Percentiles rank a stretch among this genome's conserved stretches.
phyloP scores from a whole-genome alignment of 2,797 vertebrate species.

The Chelmon rostratus region DNA sequence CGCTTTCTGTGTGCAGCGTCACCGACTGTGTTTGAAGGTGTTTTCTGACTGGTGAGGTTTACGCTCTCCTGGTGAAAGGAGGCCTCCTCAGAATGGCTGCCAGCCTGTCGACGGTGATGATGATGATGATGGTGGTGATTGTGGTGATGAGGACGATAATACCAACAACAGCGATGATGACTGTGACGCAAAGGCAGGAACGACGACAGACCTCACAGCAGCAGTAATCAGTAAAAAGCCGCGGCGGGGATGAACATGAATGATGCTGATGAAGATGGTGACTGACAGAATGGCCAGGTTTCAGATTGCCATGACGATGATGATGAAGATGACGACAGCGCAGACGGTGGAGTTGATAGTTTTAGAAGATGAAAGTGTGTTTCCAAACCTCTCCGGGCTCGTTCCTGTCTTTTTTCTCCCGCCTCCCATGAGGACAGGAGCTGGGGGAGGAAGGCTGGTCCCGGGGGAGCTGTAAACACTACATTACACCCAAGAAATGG shows the following conservation, averaged over 20 bases:
- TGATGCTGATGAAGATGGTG: background rate
- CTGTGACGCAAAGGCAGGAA: background rate
- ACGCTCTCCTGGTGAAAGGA: background rate
- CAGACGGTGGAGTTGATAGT: background rate
- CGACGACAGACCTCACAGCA: background rate
- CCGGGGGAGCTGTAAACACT: slow-evolving; percentile 48
- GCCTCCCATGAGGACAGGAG: slow-evolving; percentile 27
- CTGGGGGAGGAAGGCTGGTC: slow-evolving; percentile 8
- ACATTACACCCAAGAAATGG: slow-evolving; percentile 52
- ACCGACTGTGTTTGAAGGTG: too few species aligned
- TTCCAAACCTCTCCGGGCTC: slow-evolving; percentile 22
- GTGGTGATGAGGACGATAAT: background rate
- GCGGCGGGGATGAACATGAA: background rate
- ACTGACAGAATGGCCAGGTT: background rate
- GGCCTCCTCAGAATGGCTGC: slow-evolving; percentile 24
- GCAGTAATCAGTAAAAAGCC: too few species aligned
- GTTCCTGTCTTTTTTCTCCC: slow-evolving; percentile 7
- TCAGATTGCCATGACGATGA: background rate
- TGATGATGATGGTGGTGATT: background rate
- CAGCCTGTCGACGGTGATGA: background rate
- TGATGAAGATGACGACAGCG: background rate
- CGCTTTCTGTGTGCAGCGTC: background rate
- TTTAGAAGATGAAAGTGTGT: slow-evolving; percentile 26
- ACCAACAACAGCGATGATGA: background rate
- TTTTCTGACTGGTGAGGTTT: background rate